Base-by-base conservation (phyloP, 2,888 invertebrate genomes). In the Parnassius glacialis region DNA sequence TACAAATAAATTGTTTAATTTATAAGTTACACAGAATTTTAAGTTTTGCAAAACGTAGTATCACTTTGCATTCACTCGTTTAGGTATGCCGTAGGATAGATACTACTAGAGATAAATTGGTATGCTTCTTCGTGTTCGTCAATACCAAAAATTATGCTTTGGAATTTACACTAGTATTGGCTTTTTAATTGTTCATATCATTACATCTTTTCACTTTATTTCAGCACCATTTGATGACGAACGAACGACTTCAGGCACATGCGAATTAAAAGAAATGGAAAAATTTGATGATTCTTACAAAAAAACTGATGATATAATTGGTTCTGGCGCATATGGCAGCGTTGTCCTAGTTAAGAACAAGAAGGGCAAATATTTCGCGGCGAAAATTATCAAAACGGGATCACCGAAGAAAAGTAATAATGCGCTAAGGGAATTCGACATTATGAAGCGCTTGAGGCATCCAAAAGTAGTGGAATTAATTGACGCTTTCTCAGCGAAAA, bases 361-460 rank as follows among this genome's bases (percentile, higher is more conserved):
- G 1, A 45, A 25, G 2, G 71, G 92, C 10, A 92, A 93, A 57
- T 92, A 93, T 67, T 94, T 95, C 72, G 98, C 98, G 0, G 97
- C 97, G 7, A 98, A 98, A 84, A 93, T 96, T 70, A 93, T 97
- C 12, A 94, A 94, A 73, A 95, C 95, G 67, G 93, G 95, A 51
- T 95, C 94, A 66, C 83, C 93, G 11, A 94, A 94, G 67, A 96
- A 96, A 80, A 93, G 94, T 64, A 94, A 95, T 65, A 95, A 95
- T 75, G 96, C 96, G 9, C 90, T 94, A 61, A 95, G 96, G 65
- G 98, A 98, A 87, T 95, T 97, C 60, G 94, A 95, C 65, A 95
- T 98, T 65, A 97, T 98, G 97, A 96, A 95, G 73, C 89, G 93
- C 25, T 87, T 99, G 59, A 89, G 94, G 63, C 98, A 98, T 88